These are phyloP conservation scores for Noctua janthina DNA, from an alignment of 2,888 invertebrate species.

Conservation along the genomic window DNA sequence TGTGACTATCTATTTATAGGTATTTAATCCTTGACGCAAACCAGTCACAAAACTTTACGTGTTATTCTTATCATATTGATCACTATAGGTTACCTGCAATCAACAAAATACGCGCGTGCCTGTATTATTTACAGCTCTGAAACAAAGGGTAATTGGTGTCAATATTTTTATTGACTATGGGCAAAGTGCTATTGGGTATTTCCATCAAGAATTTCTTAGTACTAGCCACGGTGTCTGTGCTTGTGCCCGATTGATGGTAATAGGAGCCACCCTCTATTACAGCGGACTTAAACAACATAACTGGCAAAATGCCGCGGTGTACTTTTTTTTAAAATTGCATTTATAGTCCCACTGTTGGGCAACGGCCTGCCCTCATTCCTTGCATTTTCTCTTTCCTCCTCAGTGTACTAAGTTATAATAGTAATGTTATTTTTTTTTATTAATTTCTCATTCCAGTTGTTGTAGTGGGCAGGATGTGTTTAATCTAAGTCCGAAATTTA, in stretches of 20 bases:
- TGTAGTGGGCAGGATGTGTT: neutral
- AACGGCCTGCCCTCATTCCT: too few relatives aligned
- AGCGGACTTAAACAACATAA: neutral
- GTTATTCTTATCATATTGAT: conserved; percentile 47
- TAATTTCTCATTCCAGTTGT: neutral
- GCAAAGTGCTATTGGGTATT: neutral
- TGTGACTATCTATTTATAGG: neutral
- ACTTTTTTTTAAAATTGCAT: too few relatives aligned
- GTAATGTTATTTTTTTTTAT: neutral
- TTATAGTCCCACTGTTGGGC: too few relatives aligned
- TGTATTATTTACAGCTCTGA: conserved; percentile 35
- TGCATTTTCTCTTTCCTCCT: too few relatives aligned
- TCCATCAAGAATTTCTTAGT: neutral
- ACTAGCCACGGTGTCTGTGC: neutral
- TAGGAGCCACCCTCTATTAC: neutral
- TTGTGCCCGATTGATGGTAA: neutral
- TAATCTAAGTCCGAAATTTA: neutral
- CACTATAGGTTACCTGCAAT: conserved; percentile 17
- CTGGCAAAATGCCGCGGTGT: neutral
- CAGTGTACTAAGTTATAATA: too few relatives aligned
- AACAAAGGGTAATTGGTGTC: conserved; percentile 42
- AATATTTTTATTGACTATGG: conserved; percentile 24
- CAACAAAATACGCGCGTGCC: conserved; percentile 36
- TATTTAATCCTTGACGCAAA: neutral
- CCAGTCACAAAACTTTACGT: conserved; percentile 36